A percentile compares a stretch with the other conserved stretches of the same genome.
Evolutionary conservation across 2,797 vertebrate genomes (phyloP).

Genomic region (Acropternis orthonyx): DNA sequence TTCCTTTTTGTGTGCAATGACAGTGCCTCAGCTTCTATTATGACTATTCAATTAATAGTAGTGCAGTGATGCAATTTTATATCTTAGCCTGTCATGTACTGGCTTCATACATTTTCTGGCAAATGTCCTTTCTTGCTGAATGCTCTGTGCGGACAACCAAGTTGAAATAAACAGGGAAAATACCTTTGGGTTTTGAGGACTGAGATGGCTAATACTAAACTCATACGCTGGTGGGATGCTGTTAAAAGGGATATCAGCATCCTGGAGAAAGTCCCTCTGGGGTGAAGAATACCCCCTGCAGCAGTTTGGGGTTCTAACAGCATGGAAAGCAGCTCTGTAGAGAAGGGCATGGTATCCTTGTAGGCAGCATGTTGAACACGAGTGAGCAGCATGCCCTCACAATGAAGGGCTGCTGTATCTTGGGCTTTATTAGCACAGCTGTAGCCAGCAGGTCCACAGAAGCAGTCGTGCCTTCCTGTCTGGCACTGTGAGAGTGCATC

Average conservation of each 20-base stretch:
- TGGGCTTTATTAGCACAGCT: neutral
- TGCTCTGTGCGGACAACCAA: neutral
- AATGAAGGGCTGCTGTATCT: neutral
- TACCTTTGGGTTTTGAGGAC: neutral
- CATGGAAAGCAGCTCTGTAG: neutral
- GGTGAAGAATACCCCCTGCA: neutral
- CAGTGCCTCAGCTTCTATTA: neutral
- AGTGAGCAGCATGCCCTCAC: neutral
- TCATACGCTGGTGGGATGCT: accelerated
- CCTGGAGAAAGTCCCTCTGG: neutral
- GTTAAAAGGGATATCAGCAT: neutral
- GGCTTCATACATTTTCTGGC: neutral
- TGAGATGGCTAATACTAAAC: neutral
- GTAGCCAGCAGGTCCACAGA: neutral
- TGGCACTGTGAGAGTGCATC: neutral
- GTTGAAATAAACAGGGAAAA: neutral
- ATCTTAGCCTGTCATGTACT: neutral
- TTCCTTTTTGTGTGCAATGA: neutral
- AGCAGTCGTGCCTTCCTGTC: neutral
- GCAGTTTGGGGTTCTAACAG: neutral
- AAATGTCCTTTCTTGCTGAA: neutral
- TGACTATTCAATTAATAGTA: neutral
- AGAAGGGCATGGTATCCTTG: neutral
- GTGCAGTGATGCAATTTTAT: neutral
- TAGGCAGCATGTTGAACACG: neutral